Conservation (phyloP, 1,140 invertebrate species). For the Sitodiplosis mosellana region DNA sequence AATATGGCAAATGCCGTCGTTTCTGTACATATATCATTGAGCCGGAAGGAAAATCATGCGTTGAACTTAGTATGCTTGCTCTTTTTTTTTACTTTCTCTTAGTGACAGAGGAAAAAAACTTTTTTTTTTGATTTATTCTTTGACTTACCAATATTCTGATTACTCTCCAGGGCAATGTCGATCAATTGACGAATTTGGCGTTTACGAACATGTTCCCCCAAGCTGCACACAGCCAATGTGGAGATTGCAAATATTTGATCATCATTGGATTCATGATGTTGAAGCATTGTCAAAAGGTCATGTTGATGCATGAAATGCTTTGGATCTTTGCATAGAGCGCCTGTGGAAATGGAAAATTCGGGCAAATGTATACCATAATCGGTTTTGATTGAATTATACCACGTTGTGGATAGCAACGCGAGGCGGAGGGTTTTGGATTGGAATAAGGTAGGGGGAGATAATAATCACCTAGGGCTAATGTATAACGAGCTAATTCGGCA, state of each 20-base stretch:
- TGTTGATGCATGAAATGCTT: constrained; percentile 57
- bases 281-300: constrained; percentile 50
- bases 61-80: not conserved
- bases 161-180: constrained; percentile 56
- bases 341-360: no score
- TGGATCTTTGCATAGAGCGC: constrained; percentile 57
- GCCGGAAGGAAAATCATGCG: not conserved
- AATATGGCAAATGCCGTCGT: constrained; percentile 68
- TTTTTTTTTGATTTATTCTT: not conserved
- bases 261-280: constrained; percentile 50
- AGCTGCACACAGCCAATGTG: constrained; percentile 50
- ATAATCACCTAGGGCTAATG: constrained; percentile 44
- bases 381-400: no score
- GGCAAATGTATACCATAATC: no score
- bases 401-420: no score
- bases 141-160: constrained; percentile 50
- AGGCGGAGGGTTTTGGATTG: no score
- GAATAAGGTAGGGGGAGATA: no score
- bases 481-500: constrained; percentile 45
- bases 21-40: constrained; percentile 29
- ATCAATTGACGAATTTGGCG: constrained; percentile 55
- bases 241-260: constrained; percentile 50
- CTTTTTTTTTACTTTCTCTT: not conserved
- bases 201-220: constrained; percentile 60
- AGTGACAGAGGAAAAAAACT: constrained; percentile 3